Evolutionary conservation across 2,113 vertebrate genomes (phyloP), one percentile per base, ranked within the genome.

Genomic region (Cyprinodon variegatus): DNA sequence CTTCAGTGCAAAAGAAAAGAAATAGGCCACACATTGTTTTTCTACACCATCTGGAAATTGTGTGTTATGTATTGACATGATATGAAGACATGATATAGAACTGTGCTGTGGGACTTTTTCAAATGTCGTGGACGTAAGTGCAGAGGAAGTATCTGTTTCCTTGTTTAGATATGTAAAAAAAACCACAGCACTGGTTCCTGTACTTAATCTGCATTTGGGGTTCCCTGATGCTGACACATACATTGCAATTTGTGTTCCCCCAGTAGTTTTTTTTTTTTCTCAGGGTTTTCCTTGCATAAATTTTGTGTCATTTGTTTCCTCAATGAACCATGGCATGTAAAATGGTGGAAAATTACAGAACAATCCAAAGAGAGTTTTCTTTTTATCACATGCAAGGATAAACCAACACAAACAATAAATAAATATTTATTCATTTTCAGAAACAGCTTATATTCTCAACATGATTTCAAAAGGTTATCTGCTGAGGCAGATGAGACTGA

Each of bases 121-220:
- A 9, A 77, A 72, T 13, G 0, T 4, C 48, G 63, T 11, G 22
- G 40, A 72, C 61, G 20, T 20, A 22, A 38, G 60, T 57, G 81
- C 65, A 88, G 74, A 88, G 90, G 92, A 92, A 87, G 74, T 82
- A 11, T 43, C 72, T 70, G 10, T 50, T 37, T 76, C 75, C 79
- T 41, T 57, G 13, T 68, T 68, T 29, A 46, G 46, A 43, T 3
- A 3, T 2, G 14, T 20, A 0, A 57, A 10, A 85, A 86, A 29
- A 29, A 78, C 82, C 70, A 68, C 63, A 15, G 41, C 22, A 12
- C 63, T 61, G 12, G 53, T 85, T 87, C 45, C 76, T 83, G 70
- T 70, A 22, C 15, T 53, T 29, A 57, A 82, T 90, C 81, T 89
- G 15, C 84, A 85, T 84, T 11, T 36, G 85, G 87, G 68, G 50